A percentile compares a stretch with the other conserved stretches of the same genome.
These are phyloP conservation scores for Erethizon dorsatum DNA, from an alignment of 2,797 vertebrate species.

Conservation along the genomic window DNA sequence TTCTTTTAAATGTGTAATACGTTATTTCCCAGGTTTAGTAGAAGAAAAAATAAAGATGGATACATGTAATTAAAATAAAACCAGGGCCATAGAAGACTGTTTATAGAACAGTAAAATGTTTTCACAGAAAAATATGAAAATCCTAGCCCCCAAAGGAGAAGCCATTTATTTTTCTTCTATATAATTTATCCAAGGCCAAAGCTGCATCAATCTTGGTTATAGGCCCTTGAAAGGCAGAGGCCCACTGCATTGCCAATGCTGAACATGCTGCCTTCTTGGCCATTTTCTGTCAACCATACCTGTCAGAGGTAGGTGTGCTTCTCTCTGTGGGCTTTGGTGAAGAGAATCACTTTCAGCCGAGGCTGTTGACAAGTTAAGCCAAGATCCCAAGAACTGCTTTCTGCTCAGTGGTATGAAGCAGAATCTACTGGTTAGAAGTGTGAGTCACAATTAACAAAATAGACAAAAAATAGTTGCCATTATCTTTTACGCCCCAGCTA, in stretches of 20 bases:
- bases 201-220: no score
- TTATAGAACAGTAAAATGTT: slow-evolving; percentile 84
- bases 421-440: neutral
- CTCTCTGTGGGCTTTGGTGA: neutral
- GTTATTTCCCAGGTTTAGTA: slow-evolving; percentile 75
- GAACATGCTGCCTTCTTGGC: neutral
- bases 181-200: slow-evolving; percentile 21
- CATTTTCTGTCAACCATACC: neutral
- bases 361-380: neutral
- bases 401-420: neutral
- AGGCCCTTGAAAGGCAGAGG: neutral
- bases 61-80: slow-evolving; percentile 86
- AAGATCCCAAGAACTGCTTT: neutral
- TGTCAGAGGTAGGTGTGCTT: neutral
- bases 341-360: neutral
- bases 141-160: slow-evolving; percentile 53
- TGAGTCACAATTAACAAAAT: neutral
- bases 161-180: slow-evolving; percentile 55
- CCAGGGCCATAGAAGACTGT: slow-evolving; percentile 76
- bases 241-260: neutral
- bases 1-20: slow-evolving; percentile 80
- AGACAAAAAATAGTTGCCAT: neutral
- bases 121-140: slow-evolving; percentile 60
- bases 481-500: neutral
- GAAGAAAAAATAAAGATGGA: slow-evolving; percentile 81